Conservation (phyloP, 1,140 invertebrate genomes). For the Drosophila pectinifera region DNA sequence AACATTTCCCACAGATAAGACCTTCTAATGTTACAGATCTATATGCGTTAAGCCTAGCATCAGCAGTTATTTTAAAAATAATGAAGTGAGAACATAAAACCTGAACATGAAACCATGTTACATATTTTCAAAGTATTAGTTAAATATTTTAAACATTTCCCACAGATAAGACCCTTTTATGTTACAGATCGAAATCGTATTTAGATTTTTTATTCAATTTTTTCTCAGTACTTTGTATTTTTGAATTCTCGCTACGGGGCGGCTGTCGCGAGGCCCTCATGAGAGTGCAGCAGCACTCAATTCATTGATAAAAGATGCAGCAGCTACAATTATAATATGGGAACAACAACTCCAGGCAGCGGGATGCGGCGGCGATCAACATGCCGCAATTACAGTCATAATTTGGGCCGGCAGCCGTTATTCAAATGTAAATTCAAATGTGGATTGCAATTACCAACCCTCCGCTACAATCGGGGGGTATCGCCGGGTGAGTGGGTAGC, state of each 20-base stretch:
- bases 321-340: constrained; percentile 39
- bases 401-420: constrained; percentile 75
- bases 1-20: neutral
- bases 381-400: constrained; percentile 78
- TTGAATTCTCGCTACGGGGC: constrained; percentile 54
- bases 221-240: constrained; percentile 48
- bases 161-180: neutral
- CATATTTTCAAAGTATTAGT: neutral
- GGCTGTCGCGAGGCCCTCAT: constrained; percentile 62
- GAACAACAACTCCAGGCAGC: constrained; percentile 11
- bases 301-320: constrained; percentile 83
- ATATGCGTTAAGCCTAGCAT: too few relatives aligned
- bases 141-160: neutral
- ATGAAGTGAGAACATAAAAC: constrained; percentile 5
- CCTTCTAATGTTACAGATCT: too few relatives aligned
- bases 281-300: constrained; percentile 73
- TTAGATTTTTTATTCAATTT: neutral
- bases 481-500: constrained; percentile 65
- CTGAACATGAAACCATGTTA: neutral
- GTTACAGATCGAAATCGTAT: neutral
- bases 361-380: constrained; percentile 35
- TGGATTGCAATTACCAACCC: constrained; percentile 80
- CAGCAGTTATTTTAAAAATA: too few relatives aligned
- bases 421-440: constrained; percentile 76
- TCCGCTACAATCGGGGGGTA: constrained; percentile 32